Base-by-base conservation (phyloP, 2,113 vertebrate species). In the Syngnathus typhle region DNA sequence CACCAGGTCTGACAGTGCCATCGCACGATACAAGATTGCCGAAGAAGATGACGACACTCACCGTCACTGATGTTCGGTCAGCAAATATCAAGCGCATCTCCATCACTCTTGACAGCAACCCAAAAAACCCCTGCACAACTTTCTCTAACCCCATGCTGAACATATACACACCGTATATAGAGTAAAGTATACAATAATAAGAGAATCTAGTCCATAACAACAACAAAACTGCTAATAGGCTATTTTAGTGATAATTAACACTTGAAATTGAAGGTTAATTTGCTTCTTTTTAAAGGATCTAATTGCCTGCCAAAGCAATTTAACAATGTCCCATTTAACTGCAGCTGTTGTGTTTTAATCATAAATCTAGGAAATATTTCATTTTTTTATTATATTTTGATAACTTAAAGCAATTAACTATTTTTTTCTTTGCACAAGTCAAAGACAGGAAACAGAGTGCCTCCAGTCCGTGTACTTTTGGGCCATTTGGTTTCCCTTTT, bases 81-180 rank as follows among this genome's bases (percentile, higher is more conserved):
- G 65, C 66, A 32, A 60, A 74, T 68, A 70, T 60, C 38, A 67
- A 65, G 73, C 74, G 36, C 60, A 68, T 65, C 74, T 75, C 82
- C 76, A 84, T 86, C 81, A 76, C 59, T 73, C 73, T 63, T 77
- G 75, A 84, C 85, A 82, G 78, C 59, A 79, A 70, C 79, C 77
- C 15, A n/a, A 41, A 39, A 39, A 39, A 4, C 1, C 39, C 9
- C 11, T 7, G 65, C 39, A 65, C 64, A 78, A 75, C 74, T 78
- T 71, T 78, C 68, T 78, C 46, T 74, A 77, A 80, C 78, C 78
- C 2, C 77, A 73, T 61, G 64, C 46, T 23, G 55, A 43, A 73
- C 71, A 78, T 75, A 13, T 15, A 21, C 6, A 15, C 9, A 13
- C 12, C 0, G n/a, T 62, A 44, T 21, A 13, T 61, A 41, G 38